These are phyloP conservation scores for Neodiprion pinetum DNA, from an alignment of 1,140 invertebrate genomes.

Conservation along the genomic window DNA sequence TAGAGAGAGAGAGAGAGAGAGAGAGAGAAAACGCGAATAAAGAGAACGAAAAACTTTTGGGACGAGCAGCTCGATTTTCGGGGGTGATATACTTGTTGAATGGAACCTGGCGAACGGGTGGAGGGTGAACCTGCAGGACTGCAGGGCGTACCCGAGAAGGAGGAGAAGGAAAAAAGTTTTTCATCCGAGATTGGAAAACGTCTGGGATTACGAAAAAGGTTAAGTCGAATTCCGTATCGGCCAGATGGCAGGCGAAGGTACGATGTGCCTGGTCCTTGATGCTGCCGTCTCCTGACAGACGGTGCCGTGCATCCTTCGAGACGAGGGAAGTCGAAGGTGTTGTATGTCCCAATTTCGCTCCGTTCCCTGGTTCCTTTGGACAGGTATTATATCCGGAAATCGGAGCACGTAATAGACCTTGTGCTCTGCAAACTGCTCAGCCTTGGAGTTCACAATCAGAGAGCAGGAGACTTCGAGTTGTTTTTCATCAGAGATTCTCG, in stretches of 20 bases:
- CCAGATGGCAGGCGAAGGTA: slow-evolving; percentile 51
- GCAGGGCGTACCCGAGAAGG: slow-evolving; percentile 19
- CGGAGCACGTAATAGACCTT: neutral
- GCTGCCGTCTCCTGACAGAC: neutral
- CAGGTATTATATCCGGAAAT: neutral
- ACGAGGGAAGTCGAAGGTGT: neutral
- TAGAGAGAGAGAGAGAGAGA: neutral
- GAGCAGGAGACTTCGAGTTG: too few relatives aligned
- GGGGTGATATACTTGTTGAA: slow-evolving; percentile 45
- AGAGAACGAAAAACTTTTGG: neutral
- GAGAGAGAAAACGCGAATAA: neutral
- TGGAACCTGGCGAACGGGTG: slow-evolving; percentile 26
- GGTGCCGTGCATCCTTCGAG: neutral
- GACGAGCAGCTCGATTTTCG: slow-evolving; percentile 47
- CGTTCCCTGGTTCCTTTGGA: too few relatives aligned
- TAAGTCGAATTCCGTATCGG: slow-evolving; percentile 52
- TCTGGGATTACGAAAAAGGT: slow-evolving; percentile 45
- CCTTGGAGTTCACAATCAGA: too few relatives aligned
- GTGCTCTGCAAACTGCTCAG: too few relatives aligned
- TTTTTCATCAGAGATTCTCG: too few relatives aligned
- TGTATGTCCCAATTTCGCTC: too few relatives aligned
- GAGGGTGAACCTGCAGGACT: slow-evolving; percentile 11
- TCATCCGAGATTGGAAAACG: slow-evolving; percentile 53
- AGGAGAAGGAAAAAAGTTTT: slow-evolving; percentile 39
- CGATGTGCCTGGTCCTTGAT: neutral